Conservation (phyloP, 30 jellyfish, hydroid and myxozoan species). For the Aurelia coerulea region DNA sequence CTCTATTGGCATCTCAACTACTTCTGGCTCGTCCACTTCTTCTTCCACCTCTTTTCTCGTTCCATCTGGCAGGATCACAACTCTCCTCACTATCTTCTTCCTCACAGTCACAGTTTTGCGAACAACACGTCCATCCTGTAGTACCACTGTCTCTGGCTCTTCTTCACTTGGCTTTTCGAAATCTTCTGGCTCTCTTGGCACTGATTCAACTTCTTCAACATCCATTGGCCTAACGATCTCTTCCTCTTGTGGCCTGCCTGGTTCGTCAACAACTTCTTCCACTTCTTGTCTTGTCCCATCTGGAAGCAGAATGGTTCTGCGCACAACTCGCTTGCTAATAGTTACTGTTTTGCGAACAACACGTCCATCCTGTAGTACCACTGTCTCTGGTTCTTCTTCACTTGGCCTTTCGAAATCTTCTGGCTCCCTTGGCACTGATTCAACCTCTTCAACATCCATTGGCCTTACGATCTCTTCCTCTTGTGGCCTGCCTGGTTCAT, state of each 20-base stretch:
- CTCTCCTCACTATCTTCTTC: slow-evolving; percentile 52
- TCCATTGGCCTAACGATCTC: not conserved
- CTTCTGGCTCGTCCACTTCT: slow-evolving; percentile 18
- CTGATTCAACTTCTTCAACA: not conserved
- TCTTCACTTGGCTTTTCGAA: not conserved
- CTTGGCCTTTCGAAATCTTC: not conserved
- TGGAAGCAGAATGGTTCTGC: too few species aligned
- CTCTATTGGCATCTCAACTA: not conserved
- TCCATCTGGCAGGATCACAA: slow-evolving; percentile 74
- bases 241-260: not conserved
- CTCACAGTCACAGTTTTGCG: slow-evolving; percentile 64
- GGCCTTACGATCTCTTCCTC: too few species aligned
- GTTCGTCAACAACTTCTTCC: too few species aligned
- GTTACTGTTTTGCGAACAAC: too few species aligned
- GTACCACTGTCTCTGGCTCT: not conserved
- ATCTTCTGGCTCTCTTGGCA: too few species aligned
- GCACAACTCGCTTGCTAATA: too few species aligned
- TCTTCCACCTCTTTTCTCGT: slow-evolving; percentile 77
- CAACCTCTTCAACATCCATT: too few species aligned
- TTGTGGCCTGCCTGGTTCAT: too few species aligned
- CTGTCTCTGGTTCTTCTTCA: too few species aligned
- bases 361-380: too few species aligned
- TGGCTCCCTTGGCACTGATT: not conserved
- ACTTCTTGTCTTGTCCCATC: too few species aligned
- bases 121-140: slow-evolving; percentile 42